These are phyloP conservation scores for Doris montereyensis DNA, from an alignment of 2,888 invertebrate species.

Conservation along the genomic window DNA sequence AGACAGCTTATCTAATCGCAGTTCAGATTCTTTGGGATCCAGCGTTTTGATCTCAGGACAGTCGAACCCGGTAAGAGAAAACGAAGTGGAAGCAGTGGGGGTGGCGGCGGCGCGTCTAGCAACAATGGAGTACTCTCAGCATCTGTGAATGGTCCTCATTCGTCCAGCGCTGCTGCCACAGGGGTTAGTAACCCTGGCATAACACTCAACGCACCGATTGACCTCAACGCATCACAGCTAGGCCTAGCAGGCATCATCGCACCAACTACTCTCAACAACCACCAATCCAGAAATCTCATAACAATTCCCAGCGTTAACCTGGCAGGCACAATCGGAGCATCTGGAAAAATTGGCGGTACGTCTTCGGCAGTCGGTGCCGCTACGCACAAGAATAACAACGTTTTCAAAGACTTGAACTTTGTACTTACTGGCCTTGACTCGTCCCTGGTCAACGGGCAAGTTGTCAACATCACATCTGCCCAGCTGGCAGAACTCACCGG, in stretches of 20 bases:
- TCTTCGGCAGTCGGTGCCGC: conserved; percentile 30
- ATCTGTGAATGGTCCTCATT: conserved; percentile 30
- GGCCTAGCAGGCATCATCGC: conserved; percentile 34
- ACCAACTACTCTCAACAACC: conserved; percentile 37
- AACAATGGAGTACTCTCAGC: conserved; percentile 10
- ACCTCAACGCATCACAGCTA: background rate
- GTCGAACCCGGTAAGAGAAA: conserved; percentile 51
- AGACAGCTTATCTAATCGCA: conserved; percentile 12
- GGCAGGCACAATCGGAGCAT: conserved; percentile 41
- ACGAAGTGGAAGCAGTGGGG: conserved; percentile 52
- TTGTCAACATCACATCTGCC: conserved; percentile 58
- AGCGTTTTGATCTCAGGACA: conserved; percentile 1
- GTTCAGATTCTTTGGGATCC: too few relatives aligned
- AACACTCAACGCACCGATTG: background rate
- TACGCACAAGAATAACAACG: conserved; percentile 54
- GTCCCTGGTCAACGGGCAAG: conserved; percentile 61
- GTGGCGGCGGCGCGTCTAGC: conserved; percentile 34
- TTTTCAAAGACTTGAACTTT: conserved; percentile 56
- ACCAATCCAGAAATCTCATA: conserved; percentile 42
- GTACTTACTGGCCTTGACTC: conserved; percentile 58
- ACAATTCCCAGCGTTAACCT: conserved; percentile 44
- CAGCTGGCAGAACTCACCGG: conserved; percentile 53
- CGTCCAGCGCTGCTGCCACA: conserved; percentile 14
- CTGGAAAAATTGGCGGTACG: conserved; percentile 12
- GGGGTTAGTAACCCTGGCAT: conserved; percentile 18